phyloP scores from a whole-genome alignment of 1,140 invertebrate species.

The Bombus sibiricus region DNA sequence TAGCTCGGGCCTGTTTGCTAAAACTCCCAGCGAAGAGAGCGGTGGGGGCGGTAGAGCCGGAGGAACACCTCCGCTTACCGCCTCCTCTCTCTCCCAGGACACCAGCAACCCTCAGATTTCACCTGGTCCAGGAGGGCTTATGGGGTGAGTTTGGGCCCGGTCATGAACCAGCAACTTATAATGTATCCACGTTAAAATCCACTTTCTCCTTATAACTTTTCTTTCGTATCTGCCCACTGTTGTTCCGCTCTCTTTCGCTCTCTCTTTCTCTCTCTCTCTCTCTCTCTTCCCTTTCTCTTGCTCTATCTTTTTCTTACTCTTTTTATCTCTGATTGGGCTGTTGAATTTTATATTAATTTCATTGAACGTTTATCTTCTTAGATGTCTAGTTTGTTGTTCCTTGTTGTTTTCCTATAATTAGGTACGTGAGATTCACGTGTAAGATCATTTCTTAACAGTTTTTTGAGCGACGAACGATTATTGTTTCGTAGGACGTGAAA shows the following conservation, averaged over 20 bases:
- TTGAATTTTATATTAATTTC: slow-evolving; percentile 39
- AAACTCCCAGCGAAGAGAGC: slow-evolving; percentile 93
- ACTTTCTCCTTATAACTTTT: slow-evolving; percentile 5
- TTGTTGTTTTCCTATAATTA: background rate
- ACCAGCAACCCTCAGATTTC: slow-evolving; percentile 79
- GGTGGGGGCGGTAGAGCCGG: slow-evolving; percentile 83
- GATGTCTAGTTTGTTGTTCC: slow-evolving; percentile 35
- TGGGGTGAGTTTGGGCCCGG: slow-evolving; percentile 80
- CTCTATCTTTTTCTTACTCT: background rate
- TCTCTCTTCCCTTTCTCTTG: background rate
- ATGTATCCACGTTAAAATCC: slow-evolving; percentile 44
- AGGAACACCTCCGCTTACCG: slow-evolving; percentile 81
- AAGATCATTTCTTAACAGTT: background rate
- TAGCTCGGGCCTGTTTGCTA: slow-evolving; percentile 93
- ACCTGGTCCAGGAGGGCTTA: slow-evolving; percentile 78
- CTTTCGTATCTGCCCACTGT: slow-evolving; percentile 4
- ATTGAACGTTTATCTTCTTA: slow-evolving; percentile 25
- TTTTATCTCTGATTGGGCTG: slow-evolving; percentile 15
- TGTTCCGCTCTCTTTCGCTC: slow-evolving; percentile 8
- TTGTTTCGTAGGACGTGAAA: background rate
- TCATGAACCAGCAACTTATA: slow-evolving; percentile 56
- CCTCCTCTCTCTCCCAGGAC: slow-evolving; percentile 82
- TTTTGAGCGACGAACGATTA: background rate
- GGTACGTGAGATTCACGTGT: background rate
- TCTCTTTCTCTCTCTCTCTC: background rate